Evolutionary conservation across 1,140 invertebrate species (phyloP).

Genomic region (Asbolus verrucosus): DNA sequence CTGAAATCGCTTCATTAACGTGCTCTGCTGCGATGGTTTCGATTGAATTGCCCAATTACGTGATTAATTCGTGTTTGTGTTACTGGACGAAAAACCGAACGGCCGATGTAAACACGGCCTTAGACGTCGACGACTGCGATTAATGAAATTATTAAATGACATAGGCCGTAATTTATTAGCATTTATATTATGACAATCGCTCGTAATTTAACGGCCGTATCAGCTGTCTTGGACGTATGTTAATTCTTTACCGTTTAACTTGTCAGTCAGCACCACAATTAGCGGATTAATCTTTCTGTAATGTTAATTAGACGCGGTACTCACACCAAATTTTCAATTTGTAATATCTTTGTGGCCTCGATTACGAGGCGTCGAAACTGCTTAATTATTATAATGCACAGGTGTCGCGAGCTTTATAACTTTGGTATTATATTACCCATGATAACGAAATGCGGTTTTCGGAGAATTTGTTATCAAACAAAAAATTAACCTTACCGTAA

Average conservation of each 20-base stretch:
- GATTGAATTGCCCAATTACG: conserved; percentile 41
- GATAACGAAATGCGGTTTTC: no score
- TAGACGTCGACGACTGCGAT: conserved; percentile 9
- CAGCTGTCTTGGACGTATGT: conserved; percentile 15
- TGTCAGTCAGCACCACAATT: conserved; percentile 19
- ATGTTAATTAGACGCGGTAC: conserved; percentile 4
- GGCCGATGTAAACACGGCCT: conserved; percentile 11
- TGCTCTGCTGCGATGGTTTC: conserved; percentile 13
- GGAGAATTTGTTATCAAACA: no score
- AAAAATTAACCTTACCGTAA: no score
- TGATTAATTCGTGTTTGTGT: conserved; percentile 25
- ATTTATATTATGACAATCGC: conserved; percentile 37
- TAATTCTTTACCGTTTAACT: conserved; percentile 36
- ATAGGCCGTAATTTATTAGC: conserved; percentile 32
- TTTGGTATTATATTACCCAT: no score
- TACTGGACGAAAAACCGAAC: neutral
- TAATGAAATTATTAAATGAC: conserved; percentile 32
- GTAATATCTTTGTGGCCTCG: neutral
- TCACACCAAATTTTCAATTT: neutral
- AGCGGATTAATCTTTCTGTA: conserved; percentile 28
- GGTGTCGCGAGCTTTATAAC: no score
- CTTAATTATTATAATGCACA: neutral
- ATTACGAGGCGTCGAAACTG: neutral
- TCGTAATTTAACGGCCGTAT: conserved; percentile 26
- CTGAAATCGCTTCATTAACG: conserved; percentile 37